These are phyloP conservation scores for Axinella damicornis DNA, from an alignment of 37 sponge, comb jelly and placozoan species.

Conservation along the genomic window DNA sequence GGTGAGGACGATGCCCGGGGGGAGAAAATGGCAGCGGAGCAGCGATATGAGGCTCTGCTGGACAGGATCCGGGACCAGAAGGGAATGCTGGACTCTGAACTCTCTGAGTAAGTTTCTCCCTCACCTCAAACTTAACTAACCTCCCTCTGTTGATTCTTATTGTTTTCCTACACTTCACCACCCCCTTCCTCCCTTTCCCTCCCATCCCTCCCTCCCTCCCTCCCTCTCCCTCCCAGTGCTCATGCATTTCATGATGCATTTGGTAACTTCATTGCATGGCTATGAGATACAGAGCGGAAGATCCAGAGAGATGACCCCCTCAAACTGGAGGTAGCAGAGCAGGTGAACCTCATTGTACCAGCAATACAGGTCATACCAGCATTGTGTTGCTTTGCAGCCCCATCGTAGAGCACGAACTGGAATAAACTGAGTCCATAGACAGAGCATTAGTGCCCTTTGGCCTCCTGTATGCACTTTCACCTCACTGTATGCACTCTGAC, in stretches of 20 bases:
- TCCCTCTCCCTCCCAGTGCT: slow-evolving; percentile 25
- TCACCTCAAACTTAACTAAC: no score
- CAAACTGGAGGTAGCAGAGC: slow-evolving; percentile 52
- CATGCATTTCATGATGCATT: slow-evolving; percentile 66
- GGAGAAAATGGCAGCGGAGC: slow-evolving; percentile 34
- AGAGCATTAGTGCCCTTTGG: no score
- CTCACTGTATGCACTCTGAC: no score
- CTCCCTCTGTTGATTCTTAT: no score
- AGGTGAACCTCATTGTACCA: slow-evolving; percentile 14
- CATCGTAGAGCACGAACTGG: no score
- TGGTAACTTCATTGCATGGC: slow-evolving; percentile 46
- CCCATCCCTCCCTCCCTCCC: no score
- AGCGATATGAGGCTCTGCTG: slow-evolving; percentile 20
- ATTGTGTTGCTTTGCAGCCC: no score
- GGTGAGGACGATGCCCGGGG: slow-evolving; percentile 41
- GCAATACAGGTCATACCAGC: no score
- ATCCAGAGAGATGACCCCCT: slow-evolving; percentile 63
- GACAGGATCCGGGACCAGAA: slow-evolving; percentile 24
- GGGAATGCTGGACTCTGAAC: slow-evolving; percentile 31
- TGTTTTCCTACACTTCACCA: no score
- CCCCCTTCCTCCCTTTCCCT: no score
- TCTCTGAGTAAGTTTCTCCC: slow-evolving; percentile 52
- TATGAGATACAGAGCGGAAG: slow-evolving; percentile 64
- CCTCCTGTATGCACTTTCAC: no score
- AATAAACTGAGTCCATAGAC: no score